These are phyloP conservation scores for Aspiorhynchus laticeps DNA, from an alignment of 2,113 vertebrate genomes.

Conservation along the genomic window DNA sequence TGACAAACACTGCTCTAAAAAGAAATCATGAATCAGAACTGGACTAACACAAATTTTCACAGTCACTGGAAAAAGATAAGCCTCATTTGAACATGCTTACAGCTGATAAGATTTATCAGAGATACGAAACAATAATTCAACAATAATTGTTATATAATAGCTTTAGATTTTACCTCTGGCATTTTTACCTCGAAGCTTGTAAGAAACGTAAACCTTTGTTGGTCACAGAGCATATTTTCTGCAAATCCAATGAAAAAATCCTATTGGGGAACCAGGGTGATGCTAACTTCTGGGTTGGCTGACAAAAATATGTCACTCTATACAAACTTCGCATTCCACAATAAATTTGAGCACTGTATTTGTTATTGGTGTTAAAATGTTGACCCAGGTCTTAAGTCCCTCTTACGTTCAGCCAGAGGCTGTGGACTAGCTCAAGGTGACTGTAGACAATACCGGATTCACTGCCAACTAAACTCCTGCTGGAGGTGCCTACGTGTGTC, in stretches of 20 bases:
- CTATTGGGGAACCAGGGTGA: not conserved
- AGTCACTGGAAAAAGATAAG: not conserved
- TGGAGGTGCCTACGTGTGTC: slow-evolving; percentile 72
- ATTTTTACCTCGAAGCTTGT: not conserved
- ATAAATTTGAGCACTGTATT: not conserved
- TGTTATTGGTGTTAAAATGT: not conserved
- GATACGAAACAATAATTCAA: not conserved
- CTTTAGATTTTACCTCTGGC: not conserved
- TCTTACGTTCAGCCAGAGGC: slow-evolving; percentile 29
- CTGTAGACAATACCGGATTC: slow-evolving; percentile 51
- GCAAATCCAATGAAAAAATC: not conserved
- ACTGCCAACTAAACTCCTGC: slow-evolving; percentile 64
- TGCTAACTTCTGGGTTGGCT: not conserved
- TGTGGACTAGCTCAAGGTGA: slow-evolving; percentile 46
- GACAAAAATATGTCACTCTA: not conserved
- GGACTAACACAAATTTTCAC: not conserved
- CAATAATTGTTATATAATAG: not conserved
- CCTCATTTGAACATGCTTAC: not conserved
- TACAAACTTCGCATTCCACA: not conserved
- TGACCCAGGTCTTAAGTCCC: slow-evolving; percentile 16
- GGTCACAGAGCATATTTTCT: not conserved
- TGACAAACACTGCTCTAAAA: not conserved
- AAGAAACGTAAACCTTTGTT: not conserved
- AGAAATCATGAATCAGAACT: not conserved
- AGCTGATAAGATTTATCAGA: not conserved